Evolutionary conservation across 1,140 invertebrate genomes (phyloP).

Genomic region (Oreohelix idahoensis): DNA sequence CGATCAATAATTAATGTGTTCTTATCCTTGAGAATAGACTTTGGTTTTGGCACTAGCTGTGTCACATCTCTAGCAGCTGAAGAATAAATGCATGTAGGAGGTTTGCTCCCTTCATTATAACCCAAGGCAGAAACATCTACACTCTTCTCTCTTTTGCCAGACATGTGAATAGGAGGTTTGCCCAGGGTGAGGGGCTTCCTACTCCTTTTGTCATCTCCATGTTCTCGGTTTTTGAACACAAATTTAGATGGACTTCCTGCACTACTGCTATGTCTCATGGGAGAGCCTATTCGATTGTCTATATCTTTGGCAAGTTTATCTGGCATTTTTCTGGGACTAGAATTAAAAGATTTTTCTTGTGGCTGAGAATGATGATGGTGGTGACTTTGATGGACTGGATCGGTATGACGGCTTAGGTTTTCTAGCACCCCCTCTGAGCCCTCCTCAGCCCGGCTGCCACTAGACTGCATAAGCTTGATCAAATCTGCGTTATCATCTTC

Average conservation of each 20-base stretch:
- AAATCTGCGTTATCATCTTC: constrained; percentile 56
- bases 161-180: constrained; percentile 56
- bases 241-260: constrained; percentile 58
- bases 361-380: constrained; percentile 18
- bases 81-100: constrained; percentile 12
- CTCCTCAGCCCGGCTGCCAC: constrained; percentile 37
- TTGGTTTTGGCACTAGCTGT: constrained; percentile 25
- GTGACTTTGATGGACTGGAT: constrained; percentile 6
- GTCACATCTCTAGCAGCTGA: background rate
- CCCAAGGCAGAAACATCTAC: constrained; percentile 16
- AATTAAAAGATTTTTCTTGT: constrained; percentile 36
- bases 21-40: constrained; percentile 46
- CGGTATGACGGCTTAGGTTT: constrained; percentile 35
- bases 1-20: constrained; percentile 34
- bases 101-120: constrained; percentile 6
- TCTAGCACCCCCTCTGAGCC: constrained; percentile 22
- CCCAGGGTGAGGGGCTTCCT: constrained; percentile 50
- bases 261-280: constrained; percentile 49
- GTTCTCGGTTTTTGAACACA: constrained; percentile 60
- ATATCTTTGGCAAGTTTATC: constrained; percentile 66
- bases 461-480: constrained; percentile 44
- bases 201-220: constrained; percentile 58
- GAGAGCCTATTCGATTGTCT: constrained; percentile 60
- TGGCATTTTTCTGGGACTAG: constrained; percentile 64
- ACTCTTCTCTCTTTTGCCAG: constrained; percentile 51